Evolutionary conservation across 2,113 vertebrate species (phyloP).

Genomic region (Theropithecus gelada): DNA sequence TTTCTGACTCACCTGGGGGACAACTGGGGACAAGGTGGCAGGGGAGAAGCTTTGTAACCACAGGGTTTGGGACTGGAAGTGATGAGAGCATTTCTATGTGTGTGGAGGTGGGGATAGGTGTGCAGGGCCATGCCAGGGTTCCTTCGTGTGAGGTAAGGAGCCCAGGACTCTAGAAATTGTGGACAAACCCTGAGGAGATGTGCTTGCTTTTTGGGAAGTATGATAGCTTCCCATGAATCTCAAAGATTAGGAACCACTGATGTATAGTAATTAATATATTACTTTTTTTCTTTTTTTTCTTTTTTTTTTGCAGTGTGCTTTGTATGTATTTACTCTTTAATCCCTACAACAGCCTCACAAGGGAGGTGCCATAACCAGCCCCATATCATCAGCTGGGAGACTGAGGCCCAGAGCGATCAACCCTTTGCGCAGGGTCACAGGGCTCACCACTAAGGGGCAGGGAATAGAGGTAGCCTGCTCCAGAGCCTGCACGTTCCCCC

Average conservation of each 20-base stretch:
- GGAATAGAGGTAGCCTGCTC: not conserved
- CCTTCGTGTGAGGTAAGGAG: not conserved
- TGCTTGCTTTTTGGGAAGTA: not conserved
- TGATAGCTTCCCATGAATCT: not conserved
- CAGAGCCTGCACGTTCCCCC: fast-evolving
- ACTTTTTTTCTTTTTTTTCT: not conserved
- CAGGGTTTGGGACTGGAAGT: not conserved
- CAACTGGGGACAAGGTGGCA: not conserved
- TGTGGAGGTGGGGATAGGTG: not conserved
- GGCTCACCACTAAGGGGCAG: not conserved
- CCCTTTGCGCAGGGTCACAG: not conserved
- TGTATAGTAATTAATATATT: not conserved
- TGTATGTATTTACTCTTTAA: not conserved
- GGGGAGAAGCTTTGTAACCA: not conserved
- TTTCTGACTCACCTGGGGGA: not conserved
- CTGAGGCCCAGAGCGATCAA: not conserved
- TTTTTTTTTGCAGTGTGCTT: not conserved
- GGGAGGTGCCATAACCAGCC: not conserved
- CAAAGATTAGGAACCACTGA: not conserved
- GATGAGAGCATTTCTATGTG: not conserved
- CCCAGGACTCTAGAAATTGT: not conserved
- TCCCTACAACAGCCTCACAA: not conserved
- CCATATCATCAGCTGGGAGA: not conserved
- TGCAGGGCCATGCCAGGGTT: not conserved
- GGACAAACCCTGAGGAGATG: too few species aligned